Conservation (phyloP, 2,113 vertebrate genomes). For the Girardinichthys multiradiatus region DNA sequence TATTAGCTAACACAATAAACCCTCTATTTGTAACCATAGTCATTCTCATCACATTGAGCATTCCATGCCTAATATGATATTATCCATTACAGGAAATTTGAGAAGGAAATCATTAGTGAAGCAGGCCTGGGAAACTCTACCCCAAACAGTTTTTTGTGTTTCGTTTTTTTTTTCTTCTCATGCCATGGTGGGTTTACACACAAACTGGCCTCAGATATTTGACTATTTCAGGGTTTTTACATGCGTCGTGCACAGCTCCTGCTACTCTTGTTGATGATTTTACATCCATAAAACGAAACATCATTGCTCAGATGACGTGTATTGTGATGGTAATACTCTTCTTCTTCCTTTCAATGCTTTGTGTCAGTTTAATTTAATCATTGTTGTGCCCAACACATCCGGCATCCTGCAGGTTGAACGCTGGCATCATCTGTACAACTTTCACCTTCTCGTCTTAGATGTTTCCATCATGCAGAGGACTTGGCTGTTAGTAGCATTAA, state of each 20-base stretch:
- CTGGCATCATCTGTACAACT: slow-evolving; percentile 12
- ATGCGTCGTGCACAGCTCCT: background rate
- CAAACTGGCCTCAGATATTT: background rate
- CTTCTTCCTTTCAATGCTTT: slow-evolving; percentile 36
- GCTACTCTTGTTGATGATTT: slow-evolving; percentile 14
- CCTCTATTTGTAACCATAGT: slow-evolving; percentile 19
- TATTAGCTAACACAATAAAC: slow-evolving; percentile 18
- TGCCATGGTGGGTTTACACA: slow-evolving; percentile 7
- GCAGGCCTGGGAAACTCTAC: slow-evolving; percentile 27
- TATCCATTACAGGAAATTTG: slow-evolving; percentile 59
- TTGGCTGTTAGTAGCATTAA: background rate
- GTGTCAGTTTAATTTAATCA: slow-evolving; percentile 32
- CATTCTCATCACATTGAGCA: slow-evolving; percentile 25
- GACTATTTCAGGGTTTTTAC: background rate
- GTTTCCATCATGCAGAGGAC: background rate
- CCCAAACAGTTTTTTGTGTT: background rate
- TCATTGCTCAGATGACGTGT: slow-evolving; percentile 36
- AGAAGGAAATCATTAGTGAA: slow-evolving; percentile 67
- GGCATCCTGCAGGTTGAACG: slow-evolving; percentile 6
- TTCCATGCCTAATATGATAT: slow-evolving; percentile 46
- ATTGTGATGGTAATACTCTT: slow-evolving; percentile 8
- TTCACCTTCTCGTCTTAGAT: background rate
- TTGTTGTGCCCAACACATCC: background rate
- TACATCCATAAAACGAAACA: slow-evolving; percentile 12
- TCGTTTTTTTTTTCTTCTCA: background rate